Evolutionary conservation across 2,113 vertebrate species (phyloP), one percentile per base, ranked within the genome.

Genomic region (Stigmatopora nigra): DNA sequence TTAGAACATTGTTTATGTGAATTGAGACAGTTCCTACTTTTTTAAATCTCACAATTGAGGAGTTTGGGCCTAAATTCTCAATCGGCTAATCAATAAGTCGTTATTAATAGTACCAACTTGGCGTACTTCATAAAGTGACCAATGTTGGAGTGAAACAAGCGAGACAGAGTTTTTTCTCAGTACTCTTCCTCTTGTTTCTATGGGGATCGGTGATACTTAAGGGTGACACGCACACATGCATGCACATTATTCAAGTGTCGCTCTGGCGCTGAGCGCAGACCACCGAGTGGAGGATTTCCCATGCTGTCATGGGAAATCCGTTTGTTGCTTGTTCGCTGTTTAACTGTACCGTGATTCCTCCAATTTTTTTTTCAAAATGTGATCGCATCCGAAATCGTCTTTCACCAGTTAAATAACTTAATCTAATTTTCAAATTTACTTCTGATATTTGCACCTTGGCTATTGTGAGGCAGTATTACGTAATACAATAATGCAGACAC

Each of bases 221-320:
- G 81, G 81, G 73, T 15, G 6, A 31, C 6, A 5, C 5, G 16
- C n/a, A 17, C 72, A 75, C 38, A 41, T 8, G 67, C 49, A 63
- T 71, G 68, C 68, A n/a, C 61, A 16, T 61, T 52, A 48, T 49
- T 14, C 63, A 51, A 53, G 52, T 35, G 56, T 47, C 38, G 7
- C 15, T 46, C 65, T 65, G 68, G 68, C 75, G 68, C 60, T 73
- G 52, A 67, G 72, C 55, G 36, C 63, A 75, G 76, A 82, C 75
- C 80, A 77, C 74, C 57, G 66, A 80, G 71, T n/a, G 10, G 72
- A 78, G 74, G 79, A 79, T 78, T 86, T 86, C 78, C 82, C 78
- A 80, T 77, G 82, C 73, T 80, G 78, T 80, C 84, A 80, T 75
- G 78, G 78, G 82, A 81, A 84, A 80, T 65, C 45, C 65, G 31